These are phyloP conservation scores for Pempheris klunzingeri DNA, from an alignment of 2,797 vertebrate species.

Conservation along the genomic window DNA sequence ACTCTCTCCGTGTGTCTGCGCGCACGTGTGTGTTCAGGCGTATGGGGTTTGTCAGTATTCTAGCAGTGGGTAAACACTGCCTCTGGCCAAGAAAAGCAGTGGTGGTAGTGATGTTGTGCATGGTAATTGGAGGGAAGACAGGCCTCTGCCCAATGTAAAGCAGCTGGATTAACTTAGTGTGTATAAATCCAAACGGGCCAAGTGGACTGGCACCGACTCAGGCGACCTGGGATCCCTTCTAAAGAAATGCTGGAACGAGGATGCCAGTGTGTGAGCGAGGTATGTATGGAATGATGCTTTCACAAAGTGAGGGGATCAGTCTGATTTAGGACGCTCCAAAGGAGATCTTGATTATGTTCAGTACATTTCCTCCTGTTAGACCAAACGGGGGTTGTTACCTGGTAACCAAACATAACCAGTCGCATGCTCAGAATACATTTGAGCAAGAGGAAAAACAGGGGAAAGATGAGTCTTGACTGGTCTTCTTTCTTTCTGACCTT, in stretches of 20 bases:
- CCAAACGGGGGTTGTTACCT: slow-evolving; percentile 45
- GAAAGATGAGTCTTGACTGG: slow-evolving; percentile 1
- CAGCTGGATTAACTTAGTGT: slow-evolving; percentile 38
- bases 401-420: slow-evolving; percentile 68
- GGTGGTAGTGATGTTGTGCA: slow-evolving; percentile 52
- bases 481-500: slow-evolving; percentile 23
- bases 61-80: slow-evolving; percentile 57
- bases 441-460: slow-evolving; percentile 30
- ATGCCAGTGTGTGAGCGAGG: slow-evolving; percentile 38
- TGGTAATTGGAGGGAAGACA: slow-evolving; percentile 56
- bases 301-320: slow-evolving; percentile 37
- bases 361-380: slow-evolving; percentile 39
- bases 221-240: slow-evolving; percentile 40
- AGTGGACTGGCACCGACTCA: slow-evolving; percentile 45
- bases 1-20: background rate
- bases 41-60: slow-evolving; percentile 57
- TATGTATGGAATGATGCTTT: slow-evolving; percentile 61
- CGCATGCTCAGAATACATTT: slow-evolving; percentile 14
- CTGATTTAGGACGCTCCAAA: slow-evolving; percentile 48
- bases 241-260: slow-evolving; percentile 28
- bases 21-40: background rate
- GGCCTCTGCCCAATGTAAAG: slow-evolving; percentile 55
- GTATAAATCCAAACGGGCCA: slow-evolving; percentile 46
- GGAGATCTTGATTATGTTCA: slow-evolving; percentile 48
- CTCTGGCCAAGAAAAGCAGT: slow-evolving; percentile 49